phyloP scores from a whole-genome alignment of 2,888 invertebrate species.

The Spisula subtruncata region DNA sequence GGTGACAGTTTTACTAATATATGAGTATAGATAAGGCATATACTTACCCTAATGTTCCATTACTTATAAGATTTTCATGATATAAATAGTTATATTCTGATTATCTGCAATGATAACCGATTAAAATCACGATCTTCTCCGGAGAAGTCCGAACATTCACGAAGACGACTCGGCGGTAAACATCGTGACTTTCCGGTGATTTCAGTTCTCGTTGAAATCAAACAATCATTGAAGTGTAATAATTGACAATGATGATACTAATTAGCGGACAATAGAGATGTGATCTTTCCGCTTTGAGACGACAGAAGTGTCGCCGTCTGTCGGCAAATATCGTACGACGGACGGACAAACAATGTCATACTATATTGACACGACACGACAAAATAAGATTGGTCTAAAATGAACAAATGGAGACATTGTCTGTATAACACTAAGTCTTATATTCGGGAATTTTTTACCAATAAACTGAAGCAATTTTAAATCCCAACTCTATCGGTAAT shows the following conservation, averaged over 20 bases:
- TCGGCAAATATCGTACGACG: not conserved
- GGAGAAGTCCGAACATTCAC: not conserved
- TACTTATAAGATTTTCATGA: too few species aligned
- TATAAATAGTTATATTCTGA: not conserved
- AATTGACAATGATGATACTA: not conserved
- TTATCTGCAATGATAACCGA: constrained; percentile 3
- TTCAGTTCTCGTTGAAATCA: not conserved
- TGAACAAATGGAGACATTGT: too few species aligned
- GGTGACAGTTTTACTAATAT: too few species aligned
- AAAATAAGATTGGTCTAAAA: not conserved
- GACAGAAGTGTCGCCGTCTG: not conserved
- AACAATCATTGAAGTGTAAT: not conserved
- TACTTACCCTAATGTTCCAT: too few species aligned
- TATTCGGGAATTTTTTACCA: too few species aligned
- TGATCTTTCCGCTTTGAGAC: not conserved
- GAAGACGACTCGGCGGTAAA: constrained; percentile 3
- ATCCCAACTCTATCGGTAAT: too few species aligned
- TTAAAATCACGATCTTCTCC: constrained; percentile 1
- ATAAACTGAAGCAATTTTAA: too few species aligned
- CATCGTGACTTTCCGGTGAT: not conserved
- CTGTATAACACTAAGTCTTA: too few species aligned
- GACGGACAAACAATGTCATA: too few species aligned
- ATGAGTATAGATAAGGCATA: too few species aligned
- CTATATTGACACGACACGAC: too few species aligned
- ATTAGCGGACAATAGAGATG: not conserved